A percentile compares a stretch with the other conserved stretches of the same genome.
Conservation (phyloP, 2,888 invertebrate species). For the Drepana falcataria region DNA sequence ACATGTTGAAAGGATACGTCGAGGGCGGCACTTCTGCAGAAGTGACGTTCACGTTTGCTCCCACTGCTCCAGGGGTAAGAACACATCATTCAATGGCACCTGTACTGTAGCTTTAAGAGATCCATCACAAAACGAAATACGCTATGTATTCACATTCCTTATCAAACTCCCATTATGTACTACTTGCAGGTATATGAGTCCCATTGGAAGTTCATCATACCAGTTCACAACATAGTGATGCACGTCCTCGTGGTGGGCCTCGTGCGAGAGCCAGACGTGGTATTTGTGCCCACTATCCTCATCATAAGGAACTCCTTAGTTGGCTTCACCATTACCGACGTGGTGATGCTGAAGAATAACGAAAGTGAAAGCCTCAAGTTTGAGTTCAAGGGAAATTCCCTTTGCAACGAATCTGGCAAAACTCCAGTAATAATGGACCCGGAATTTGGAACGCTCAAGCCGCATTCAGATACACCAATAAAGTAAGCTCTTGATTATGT, state of each 20-base stretch:
- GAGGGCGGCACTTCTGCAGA: slow-evolving; percentile 78
- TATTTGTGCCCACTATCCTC: slow-evolving; percentile 78
- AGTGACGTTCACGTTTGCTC: slow-evolving; percentile 82
- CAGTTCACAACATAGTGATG: slow-evolving; percentile 72
- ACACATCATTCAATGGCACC: not conserved
- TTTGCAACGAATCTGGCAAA: slow-evolving; percentile 74
- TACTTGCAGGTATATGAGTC: slow-evolving; percentile 75
- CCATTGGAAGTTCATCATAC: slow-evolving; percentile 82
- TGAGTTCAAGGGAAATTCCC: slow-evolving; percentile 72
- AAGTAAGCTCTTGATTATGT: slow-evolving; percentile 50
- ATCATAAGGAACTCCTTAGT: slow-evolving; percentile 80
- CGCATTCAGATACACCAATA: slow-evolving; percentile 67
- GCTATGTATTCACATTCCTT: not conserved
- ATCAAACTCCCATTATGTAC: slow-evolving; percentile 5
- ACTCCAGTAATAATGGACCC: slow-evolving; percentile 75
- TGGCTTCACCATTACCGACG: slow-evolving; percentile 67
- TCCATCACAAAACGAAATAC: too few species aligned
- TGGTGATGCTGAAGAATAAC: slow-evolving; percentile 71
- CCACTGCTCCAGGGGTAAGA: slow-evolving; percentile 77
- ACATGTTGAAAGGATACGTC: slow-evolving; percentile 77
- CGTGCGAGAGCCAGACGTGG: slow-evolving; percentile 81
- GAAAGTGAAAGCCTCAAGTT: slow-evolving; percentile 74
- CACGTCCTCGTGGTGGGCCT: slow-evolving; percentile 81
- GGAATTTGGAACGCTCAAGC: slow-evolving; percentile 62
- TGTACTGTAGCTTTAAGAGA: too few species aligned